Evolutionary conservation across 2,888 invertebrate genomes (phyloP).

Genomic region (Heliconius erato): DNA sequence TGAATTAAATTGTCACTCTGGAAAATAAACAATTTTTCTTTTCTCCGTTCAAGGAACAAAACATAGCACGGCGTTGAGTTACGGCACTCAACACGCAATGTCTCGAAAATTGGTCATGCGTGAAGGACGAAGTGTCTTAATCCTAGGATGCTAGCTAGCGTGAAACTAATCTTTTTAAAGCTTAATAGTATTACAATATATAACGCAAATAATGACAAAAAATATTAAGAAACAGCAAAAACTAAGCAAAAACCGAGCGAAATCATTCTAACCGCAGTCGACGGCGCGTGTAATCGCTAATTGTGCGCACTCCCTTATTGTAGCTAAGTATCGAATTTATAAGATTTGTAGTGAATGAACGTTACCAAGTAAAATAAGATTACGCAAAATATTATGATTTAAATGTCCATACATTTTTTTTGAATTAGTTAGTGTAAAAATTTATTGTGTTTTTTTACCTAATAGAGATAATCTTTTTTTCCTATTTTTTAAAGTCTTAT

Average conservation of each 20-base stretch:
- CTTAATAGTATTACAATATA: not conserved
- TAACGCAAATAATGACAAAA: not conserved
- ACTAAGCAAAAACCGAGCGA: not conserved
- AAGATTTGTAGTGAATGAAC: conserved; percentile 26
- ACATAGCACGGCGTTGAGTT: no score
- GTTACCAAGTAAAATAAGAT: conserved; percentile 34
- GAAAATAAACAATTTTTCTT: not conserved
- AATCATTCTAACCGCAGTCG: conserved; percentile 34
- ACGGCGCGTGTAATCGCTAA: conserved; percentile 53
- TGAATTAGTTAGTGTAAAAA: not conserved
- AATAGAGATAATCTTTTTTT: no score
- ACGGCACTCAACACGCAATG: no score
- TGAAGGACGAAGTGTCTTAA: no score
- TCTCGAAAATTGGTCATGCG: no score
- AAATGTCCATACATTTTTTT: conserved; percentile 27
- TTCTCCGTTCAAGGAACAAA: no score
- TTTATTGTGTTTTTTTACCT: no score
- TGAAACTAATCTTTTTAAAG: no score
- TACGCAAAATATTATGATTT: conserved; percentile 45
- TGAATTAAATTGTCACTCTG: no score
- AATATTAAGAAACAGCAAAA: not conserved
- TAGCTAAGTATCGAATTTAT: conserved; percentile 46
- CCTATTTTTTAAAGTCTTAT: no score
- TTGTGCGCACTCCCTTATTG: conserved; percentile 57
- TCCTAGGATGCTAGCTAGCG: no score